Base-by-base conservation (phyloP, 1,140 invertebrate species). In the Bombus affinis region DNA sequence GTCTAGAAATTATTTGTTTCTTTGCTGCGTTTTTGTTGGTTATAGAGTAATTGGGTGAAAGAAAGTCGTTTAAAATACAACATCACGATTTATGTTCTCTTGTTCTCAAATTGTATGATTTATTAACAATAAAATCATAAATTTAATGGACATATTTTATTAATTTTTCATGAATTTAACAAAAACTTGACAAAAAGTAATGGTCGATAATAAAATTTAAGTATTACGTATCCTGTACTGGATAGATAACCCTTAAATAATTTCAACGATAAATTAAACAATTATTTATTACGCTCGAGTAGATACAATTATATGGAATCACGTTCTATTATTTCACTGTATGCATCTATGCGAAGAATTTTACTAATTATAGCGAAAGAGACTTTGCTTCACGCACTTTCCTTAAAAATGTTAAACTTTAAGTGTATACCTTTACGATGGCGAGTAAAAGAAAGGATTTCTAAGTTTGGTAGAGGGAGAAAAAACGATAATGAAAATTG, bases 401-500 rank as follows among this genome's bases (percentile, higher is more conserved):
- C 18, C 18, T 28, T 28, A 25, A 39, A 39, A 28, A 57, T 53
- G 42, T 57, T 35, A 25, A 81, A 62, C 6, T 8, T 12, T 22
- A 62, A 6, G 10, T 0, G 2, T 25, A 35, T 5, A 25, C 9
- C 15, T 35, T 53, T 12, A 22, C 10, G 4, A 25, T 13, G 2
- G 22, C 12, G 44, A 25, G 10, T 76, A 59, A n/a, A 59, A 12
- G 15, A 39, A 28, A 1, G 47, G 37, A 6, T 71, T 28, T 13
- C 22, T 15, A 71, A 15, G 13, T 4, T 5, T 12, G 2, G 22
- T 6, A 32, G n/a, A 32, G 3, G 9, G 0, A 25, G 22, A 44
- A 44, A 44, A 73, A 62, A 42, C 1, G 84, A 44, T 57, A 70
- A 62, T 8, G n/a, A 62, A 68, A 73, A 84, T 75, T 32, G 73